Evolutionary conservation across 2,797 vertebrate genomes (phyloP).

Genomic region (Siniperca undulata): DNA sequence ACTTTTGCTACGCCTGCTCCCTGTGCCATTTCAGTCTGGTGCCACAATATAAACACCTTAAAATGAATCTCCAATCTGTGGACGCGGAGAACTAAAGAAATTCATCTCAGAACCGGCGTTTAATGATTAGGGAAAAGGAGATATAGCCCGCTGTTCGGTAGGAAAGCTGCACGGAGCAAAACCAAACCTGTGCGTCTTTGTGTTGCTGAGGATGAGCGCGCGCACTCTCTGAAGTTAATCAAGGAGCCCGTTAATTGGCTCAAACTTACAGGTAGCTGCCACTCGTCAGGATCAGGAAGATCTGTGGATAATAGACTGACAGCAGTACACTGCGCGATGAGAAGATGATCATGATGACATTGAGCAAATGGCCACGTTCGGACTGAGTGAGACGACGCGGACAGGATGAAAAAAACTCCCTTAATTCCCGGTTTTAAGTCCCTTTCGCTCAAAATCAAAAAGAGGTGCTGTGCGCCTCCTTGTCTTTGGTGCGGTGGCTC

Average conservation of each 20-base stretch:
- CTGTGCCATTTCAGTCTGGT: neutral
- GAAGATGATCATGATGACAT: slow-evolving; percentile 96
- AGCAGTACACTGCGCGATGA: slow-evolving; percentile 95
- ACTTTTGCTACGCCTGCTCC: slow-evolving; percentile 10
- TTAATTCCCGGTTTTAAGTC: slow-evolving; percentile 78
- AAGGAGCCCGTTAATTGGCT: slow-evolving; percentile 71
- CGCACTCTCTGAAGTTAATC: slow-evolving; percentile 63
- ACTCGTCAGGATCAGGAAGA: slow-evolving; percentile 98
- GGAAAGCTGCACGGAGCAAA: slow-evolving; percentile 29
- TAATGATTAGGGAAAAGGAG: slow-evolving; percentile 7
- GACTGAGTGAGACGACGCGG: slow-evolving; percentile 65
- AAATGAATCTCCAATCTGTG: neutral
- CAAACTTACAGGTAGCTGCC: slow-evolving; percentile 99
- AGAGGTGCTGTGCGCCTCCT: slow-evolving; percentile 68
- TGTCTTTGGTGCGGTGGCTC: slow-evolving; percentile 77
- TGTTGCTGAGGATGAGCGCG: slow-evolving; percentile 46
- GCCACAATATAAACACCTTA: neutral
- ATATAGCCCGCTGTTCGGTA: slow-evolving; percentile 2
- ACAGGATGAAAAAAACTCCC: slow-evolving; percentile 64
- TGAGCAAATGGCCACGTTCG: slow-evolving; percentile 81
- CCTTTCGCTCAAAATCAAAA: slow-evolving; percentile 76
- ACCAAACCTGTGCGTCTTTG: slow-evolving; percentile 34
- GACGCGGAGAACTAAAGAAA: slow-evolving; percentile 3
- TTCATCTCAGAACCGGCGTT: slow-evolving; percentile 26
- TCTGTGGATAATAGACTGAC: slow-evolving; percentile 97